These are phyloP conservation scores for Adela reaumurella DNA, from an alignment of 2,888 invertebrate species.

Conservation along the genomic window DNA sequence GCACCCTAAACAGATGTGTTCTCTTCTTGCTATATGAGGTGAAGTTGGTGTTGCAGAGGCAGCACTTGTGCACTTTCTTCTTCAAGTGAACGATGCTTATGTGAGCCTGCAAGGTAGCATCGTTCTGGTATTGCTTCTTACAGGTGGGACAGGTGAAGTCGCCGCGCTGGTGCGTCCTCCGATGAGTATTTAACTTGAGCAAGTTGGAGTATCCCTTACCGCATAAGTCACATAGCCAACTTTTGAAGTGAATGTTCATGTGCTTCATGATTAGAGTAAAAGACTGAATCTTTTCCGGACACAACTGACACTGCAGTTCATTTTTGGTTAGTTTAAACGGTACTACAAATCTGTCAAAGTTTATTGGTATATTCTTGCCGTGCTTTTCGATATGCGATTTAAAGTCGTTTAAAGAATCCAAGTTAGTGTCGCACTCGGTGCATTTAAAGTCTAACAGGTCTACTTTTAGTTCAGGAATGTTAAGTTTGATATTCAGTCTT, in stretches of 20 bases:
- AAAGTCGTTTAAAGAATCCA: conserved; percentile 18
- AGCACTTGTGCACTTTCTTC: conserved; percentile 16
- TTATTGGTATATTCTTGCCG: conserved; percentile 18
- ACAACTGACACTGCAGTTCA: conserved; percentile 15
- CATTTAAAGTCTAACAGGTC: conserved; percentile 30
- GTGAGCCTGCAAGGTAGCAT: conserved; percentile 13
- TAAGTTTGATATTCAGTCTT: too few species aligned
- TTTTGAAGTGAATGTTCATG: conserved; percentile 39
- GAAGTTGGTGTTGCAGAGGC: conserved; percentile 16
- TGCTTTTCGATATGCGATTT: conserved; percentile 22
- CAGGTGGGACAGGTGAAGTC: conserved; percentile 15
- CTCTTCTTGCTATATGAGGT: background rate
- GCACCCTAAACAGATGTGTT: background rate
- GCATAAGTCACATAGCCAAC: conserved; percentile 35
- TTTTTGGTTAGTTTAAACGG: conserved; percentile 25
- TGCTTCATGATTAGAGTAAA: conserved; percentile 20
- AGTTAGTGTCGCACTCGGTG: conserved; percentile 18
- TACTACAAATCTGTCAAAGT: conserved; percentile 23
- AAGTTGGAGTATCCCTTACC: conserved; percentile 25
- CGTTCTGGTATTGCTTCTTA: conserved; percentile 10
- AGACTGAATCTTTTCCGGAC: too few species aligned
- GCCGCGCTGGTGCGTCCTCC: conserved; percentile 14
- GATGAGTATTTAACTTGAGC: background rate
- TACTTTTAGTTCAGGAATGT: conserved; percentile 17
- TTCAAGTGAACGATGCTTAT: conserved; percentile 16